A percentile compares a stretch with the other conserved stretches of the same genome.
Evolutionary conservation across 2,888 invertebrate species (phyloP).

Genomic region (Teinopalpus imperialis): DNA sequence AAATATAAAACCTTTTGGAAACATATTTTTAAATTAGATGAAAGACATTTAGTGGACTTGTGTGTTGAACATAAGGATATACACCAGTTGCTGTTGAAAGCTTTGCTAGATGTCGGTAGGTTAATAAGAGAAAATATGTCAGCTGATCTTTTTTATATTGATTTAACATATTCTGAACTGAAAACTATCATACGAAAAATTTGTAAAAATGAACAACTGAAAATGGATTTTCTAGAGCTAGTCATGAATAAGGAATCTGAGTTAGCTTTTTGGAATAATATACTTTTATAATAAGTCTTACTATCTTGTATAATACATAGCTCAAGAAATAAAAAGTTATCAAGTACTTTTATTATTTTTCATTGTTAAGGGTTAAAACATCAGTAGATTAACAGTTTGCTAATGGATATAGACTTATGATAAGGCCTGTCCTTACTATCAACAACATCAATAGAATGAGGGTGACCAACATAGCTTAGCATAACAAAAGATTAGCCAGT

Average conservation of each 20-base stretch:
- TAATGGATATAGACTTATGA: too few relatives aligned
- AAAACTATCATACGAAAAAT: constrained; percentile 62
- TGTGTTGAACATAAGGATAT: constrained; percentile 54
- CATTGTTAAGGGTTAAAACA: too few relatives aligned
- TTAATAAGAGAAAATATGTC: constrained; percentile 59
- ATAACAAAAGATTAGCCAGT: too few relatives aligned
- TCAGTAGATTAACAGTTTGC: too few relatives aligned
- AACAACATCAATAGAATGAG: too few relatives aligned
- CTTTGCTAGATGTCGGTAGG: constrained; percentile 63
- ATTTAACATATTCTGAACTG: constrained; percentile 77
- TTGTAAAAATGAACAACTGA: constrained; percentile 55
- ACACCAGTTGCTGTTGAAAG: constrained; percentile 52
- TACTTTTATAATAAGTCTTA: constrained; percentile 46
- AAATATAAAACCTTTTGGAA: constrained; percentile 58
- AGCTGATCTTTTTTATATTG: constrained; percentile 64
- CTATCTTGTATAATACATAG: too few relatives aligned
- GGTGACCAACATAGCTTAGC: too few relatives aligned
- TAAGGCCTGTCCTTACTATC: too few relatives aligned
- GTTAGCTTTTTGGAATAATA: constrained; percentile 63
- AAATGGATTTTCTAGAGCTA: constrained; percentile 62
- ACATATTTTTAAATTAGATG: constrained; percentile 47
- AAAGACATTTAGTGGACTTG: constrained; percentile 47
- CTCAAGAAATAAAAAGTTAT: too few relatives aligned
- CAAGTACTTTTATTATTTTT: too few relatives aligned
- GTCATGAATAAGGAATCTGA: constrained; percentile 64